These are phyloP conservation scores for Tinea trinotella DNA, from an alignment of 2,888 invertebrate species.

Conservation along the genomic window DNA sequence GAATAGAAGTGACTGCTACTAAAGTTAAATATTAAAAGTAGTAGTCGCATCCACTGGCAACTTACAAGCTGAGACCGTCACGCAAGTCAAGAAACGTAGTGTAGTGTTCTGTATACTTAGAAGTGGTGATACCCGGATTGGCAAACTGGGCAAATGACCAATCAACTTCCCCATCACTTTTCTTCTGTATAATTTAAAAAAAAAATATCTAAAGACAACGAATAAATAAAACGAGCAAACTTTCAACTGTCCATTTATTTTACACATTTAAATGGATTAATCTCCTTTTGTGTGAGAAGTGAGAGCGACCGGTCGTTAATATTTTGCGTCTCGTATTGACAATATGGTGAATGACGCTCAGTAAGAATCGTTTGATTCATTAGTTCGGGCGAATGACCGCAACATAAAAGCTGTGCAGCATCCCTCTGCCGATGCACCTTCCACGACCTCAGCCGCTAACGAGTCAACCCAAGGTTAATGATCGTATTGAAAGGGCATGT, in stretches of 20 bases:
- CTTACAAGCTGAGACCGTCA: too few relatives aligned
- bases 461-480: conserved; percentile 58
- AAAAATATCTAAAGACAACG: too few relatives aligned
- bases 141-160: too few relatives aligned
- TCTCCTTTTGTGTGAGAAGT: conserved; percentile 48
- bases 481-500: conserved; percentile 52
- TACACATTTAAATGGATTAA: conserved; percentile 61
- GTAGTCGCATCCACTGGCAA: too few relatives aligned
- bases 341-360: conserved; percentile 47
- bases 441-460: conserved; percentile 58
- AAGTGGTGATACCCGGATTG: too few relatives aligned
- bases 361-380: conserved; percentile 55
- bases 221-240: too few relatives aligned
- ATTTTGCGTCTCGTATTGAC: conserved; percentile 61
- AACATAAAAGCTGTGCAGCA: conserved; percentile 53
- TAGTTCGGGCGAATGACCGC: conserved; percentile 61
- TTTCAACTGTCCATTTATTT: conserved; percentile 41
- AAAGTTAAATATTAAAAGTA: too few relatives aligned
- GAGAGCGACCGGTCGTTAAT: conserved; percentile 46
- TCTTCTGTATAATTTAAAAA: too few relatives aligned
- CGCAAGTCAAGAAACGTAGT: too few relatives aligned
- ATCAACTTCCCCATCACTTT: too few relatives aligned
- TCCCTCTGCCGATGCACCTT: conserved; percentile 54
- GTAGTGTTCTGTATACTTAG: too few relatives aligned
- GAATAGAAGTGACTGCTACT: too few relatives aligned